Evolutionary conservation across 2,797 vertebrate species (phyloP).

Genomic region (Glyptemys insculpta): DNA sequence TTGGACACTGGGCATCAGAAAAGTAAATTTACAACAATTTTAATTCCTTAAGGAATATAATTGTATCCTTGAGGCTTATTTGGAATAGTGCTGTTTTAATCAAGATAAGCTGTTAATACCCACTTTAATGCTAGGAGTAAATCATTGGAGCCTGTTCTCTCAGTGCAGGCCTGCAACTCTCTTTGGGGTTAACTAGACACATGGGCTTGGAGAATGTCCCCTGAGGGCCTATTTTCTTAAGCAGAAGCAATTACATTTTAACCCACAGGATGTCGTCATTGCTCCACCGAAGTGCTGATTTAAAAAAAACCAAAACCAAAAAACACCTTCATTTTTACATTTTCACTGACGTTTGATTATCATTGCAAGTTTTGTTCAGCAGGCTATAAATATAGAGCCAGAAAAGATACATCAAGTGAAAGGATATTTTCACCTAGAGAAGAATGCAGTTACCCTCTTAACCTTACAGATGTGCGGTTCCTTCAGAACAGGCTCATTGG

Average conservation of each 20-base stretch:
- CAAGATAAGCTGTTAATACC: background rate
- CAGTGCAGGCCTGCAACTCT: fast-evolving
- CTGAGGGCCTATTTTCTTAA: fast-evolving
- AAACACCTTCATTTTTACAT: fast-evolving
- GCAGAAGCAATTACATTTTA: background rate
- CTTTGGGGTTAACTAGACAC: no score
- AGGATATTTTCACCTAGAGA: constrained; percentile 26
- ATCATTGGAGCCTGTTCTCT: background rate
- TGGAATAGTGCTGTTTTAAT: background rate
- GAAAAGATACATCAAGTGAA: background rate
- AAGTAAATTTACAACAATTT: background rate
- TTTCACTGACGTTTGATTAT: background rate
- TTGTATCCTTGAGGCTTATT: background rate
- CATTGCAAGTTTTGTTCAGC: background rate
- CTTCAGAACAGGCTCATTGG: background rate
- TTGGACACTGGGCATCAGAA: background rate
- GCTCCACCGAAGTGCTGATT: fast-evolving
- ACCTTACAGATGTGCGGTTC: background rate
- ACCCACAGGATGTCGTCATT: constrained; percentile 61
- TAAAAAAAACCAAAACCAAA: fast-evolving
- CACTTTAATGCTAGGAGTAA: background rate
- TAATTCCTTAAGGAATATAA: background rate
- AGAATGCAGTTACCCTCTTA: background rate
- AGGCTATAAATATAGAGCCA: background rate
- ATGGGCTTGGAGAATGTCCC: background rate